Percentiles rank a stretch among this genome's conserved stretches.
Evolutionary conservation across 2,113 vertebrate species (phyloP).

Genomic region (Sceloporus undulatus): DNA sequence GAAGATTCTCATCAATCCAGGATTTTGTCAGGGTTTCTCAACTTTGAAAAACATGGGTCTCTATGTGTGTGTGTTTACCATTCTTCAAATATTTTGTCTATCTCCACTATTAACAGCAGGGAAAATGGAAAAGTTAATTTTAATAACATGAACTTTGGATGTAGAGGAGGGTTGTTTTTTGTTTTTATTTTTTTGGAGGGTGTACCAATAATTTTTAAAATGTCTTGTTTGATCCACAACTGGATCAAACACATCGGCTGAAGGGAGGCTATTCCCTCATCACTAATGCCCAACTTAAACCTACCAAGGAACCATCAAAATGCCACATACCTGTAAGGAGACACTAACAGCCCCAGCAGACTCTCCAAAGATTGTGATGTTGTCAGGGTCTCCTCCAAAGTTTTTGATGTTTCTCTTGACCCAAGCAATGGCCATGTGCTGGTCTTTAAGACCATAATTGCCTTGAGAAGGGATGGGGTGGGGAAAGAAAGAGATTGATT

Average conservation of each 20-base stretch:
- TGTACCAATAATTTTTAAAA: no score
- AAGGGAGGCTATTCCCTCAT: neutral
- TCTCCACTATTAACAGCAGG: no score
- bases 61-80: no score
- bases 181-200: no score
- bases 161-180: no score
- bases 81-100: no score
- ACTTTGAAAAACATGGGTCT: no score
- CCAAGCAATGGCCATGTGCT: conserved; percentile 95
- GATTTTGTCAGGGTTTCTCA: no score
- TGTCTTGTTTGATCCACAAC: neutral
- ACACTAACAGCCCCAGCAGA: conserved; percentile 88
- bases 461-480: conserved; percentile 71
- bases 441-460: conserved; percentile 94
- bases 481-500: neutral
- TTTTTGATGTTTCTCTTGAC: conserved; percentile 93
- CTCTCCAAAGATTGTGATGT: conserved; percentile 94
- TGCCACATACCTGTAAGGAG: conserved; percentile 86
- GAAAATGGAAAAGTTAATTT: neutral
- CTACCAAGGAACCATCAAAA: neutral
- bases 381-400: conserved; percentile 91
- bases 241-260: rapidly evolving
- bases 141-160: neutral
- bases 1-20: no score
- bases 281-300: neutral